Evolutionary conservation across 2,888 invertebrate species (phyloP).

Genomic region (Drepana falcataria): DNA sequence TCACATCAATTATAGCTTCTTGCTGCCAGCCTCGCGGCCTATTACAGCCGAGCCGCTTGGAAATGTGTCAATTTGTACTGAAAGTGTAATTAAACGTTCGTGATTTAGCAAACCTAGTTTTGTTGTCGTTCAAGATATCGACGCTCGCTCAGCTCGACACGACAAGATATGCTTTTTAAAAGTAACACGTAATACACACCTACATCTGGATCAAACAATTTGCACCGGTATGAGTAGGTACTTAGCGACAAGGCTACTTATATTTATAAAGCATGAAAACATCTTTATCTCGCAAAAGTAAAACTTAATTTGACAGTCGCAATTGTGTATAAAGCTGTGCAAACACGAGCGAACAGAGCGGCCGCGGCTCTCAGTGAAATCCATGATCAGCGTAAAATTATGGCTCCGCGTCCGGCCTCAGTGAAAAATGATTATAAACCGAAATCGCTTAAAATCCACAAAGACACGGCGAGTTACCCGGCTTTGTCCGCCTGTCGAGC

Average conservation of each 20-base stretch:
- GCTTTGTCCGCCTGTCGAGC: slow-evolving; percentile 70
- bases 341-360: slow-evolving; percentile 16
- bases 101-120: background rate
- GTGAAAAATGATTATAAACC: slow-evolving; percentile 74
- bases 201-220: too few relatives aligned
- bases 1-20: background rate
- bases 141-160: too few relatives aligned
- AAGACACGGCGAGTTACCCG: slow-evolving; percentile 74
- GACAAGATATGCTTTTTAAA: too few relatives aligned
- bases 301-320: slow-evolving; percentile 7
- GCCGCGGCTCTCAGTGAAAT: slow-evolving; percentile 15
- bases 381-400: slow-evolving; percentile 64
- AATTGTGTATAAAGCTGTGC: slow-evolving; percentile 1
- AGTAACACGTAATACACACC: too few relatives aligned
- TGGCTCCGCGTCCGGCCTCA: slow-evolving; percentile 23
- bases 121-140: too few relatives aligned
- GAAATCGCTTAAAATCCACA: slow-evolving; percentile 73
- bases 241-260: background rate
- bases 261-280: background rate
- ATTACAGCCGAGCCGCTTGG: background rate
- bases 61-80: background rate
- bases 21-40: background rate
- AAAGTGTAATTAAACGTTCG: background rate
- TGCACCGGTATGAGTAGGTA: too few relatives aligned
- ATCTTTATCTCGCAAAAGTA: background rate